Evolutionary conservation across 2,797 vertebrate species (phyloP).

Genomic region (Tragelaphus oryx): DNA sequence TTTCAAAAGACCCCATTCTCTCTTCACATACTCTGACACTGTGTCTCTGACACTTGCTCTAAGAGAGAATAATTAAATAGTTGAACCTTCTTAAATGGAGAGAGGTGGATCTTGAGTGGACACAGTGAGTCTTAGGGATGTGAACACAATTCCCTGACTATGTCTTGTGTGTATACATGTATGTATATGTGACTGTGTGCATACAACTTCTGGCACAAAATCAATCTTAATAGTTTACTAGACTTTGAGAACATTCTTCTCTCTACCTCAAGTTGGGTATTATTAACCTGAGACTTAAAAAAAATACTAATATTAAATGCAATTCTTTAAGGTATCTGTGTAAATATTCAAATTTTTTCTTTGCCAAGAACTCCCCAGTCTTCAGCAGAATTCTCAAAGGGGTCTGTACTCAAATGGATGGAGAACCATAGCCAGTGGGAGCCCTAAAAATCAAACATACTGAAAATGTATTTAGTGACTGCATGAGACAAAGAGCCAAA

Average conservation of each 20-base stretch:
- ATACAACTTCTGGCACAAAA: background rate
- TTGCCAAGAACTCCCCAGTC: background rate
- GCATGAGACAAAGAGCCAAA: background rate
- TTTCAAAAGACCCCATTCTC: background rate
- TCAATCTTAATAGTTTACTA: background rate
- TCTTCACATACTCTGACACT: background rate
- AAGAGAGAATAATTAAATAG: background rate
- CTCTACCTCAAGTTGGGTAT: background rate
- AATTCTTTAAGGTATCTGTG: background rate
- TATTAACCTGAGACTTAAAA: background rate
- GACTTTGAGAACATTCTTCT: background rate
- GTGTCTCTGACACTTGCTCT: background rate
- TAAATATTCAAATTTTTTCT: background rate
- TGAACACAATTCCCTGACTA: background rate
- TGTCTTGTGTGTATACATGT: background rate
- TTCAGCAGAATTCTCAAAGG: background rate
- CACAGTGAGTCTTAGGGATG: background rate
- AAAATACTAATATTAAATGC: background rate
- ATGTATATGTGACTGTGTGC: background rate
- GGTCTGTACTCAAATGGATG: background rate
- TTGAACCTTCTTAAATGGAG: background rate
- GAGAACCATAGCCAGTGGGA: background rate
- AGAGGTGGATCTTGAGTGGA: background rate
- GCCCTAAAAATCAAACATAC: background rate
- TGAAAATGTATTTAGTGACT: background rate